A percentile compares a stretch with the other conserved stretches of the same genome.
Evolutionary conservation across 2,797 vertebrate genomes (phyloP).

Genomic region (Diplodus sargus): DNA sequence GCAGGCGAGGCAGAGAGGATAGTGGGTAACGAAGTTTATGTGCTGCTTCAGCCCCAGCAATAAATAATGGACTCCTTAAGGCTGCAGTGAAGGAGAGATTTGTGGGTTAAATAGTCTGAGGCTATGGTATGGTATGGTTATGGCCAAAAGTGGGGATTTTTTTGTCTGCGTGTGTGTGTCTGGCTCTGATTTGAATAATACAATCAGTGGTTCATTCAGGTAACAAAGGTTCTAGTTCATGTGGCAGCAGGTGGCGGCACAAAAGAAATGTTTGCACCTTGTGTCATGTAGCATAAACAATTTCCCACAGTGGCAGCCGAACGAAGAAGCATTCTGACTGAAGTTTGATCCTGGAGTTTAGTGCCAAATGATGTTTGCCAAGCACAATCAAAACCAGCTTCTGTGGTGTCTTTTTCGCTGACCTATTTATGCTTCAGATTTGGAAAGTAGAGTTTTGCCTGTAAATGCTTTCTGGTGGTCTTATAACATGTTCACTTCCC

Average conservation of each 20-base stretch:
- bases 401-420: background rate
- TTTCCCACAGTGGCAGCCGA: conserved; percentile 12
- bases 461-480: conserved; percentile 11
- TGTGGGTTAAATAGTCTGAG: conserved; percentile 47
- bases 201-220: conserved; percentile 51
- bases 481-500: background rate
- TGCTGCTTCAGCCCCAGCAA: conserved; percentile 1
- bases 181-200: conserved; percentile 24
- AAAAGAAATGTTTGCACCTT: conserved; percentile 40
- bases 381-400: conserved; percentile 2
- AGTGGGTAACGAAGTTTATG: conserved; percentile 34
- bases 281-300: conserved; percentile 19
- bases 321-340: background rate
- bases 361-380: conserved; percentile 14
- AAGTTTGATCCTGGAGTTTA: background rate
- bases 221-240: conserved; percentile 1
- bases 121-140: conserved; percentile 28
- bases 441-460: conserved; percentile 13
- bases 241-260: conserved; percentile 50
- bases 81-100: conserved; percentile 29
- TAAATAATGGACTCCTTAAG: conserved; percentile 24
- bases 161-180: background rate
- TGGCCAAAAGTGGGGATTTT: conserved; percentile 17
- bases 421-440: conserved; percentile 15
- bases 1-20: conserved; percentile 14